Percentiles rank a stretch among this genome's conserved stretches.
Conservation (phyloP, 2,113 vertebrate genomes). For the Motacilla tschutschensis region DNA sequence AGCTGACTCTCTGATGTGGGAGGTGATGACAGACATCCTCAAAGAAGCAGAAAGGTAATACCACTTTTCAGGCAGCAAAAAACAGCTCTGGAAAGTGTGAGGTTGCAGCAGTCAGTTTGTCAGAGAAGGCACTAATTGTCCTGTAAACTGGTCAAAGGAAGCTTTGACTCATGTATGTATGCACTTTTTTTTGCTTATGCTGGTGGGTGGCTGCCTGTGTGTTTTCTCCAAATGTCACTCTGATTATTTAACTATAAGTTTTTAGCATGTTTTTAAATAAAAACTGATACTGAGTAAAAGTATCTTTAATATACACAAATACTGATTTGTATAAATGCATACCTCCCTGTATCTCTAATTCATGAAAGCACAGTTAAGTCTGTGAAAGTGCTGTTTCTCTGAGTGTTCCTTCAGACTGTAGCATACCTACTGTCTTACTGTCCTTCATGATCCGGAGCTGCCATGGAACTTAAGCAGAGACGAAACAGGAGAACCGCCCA, state of each 20-base stretch:
- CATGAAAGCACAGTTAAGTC: conserved; percentile 23
- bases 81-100: background rate
- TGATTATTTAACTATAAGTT: conserved; percentile 65
- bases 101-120: background rate
- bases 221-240: conserved; percentile 53
- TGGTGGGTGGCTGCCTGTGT: conserved; percentile 42
- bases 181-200: conserved; percentile 72
- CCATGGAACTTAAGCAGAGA: background rate
- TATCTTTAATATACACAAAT: conserved; percentile 60
- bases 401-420: background rate
- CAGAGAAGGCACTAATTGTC: conserved; percentile 8
- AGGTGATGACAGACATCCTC: background rate
- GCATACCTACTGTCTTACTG: background rate
- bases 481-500: background rate
- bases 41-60: conserved; percentile 4
- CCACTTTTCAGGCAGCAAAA: conserved; percentile 4
- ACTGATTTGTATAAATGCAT: conserved; percentile 39
- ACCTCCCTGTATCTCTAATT: conserved; percentile 30
- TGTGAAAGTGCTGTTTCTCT: conserved; percentile 28
- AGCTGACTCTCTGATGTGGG: conserved; percentile 8
- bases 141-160: conserved; percentile 8
- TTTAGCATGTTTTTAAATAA: conserved; percentile 84
- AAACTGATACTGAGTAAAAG: conserved; percentile 64
- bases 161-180: conserved; percentile 45
- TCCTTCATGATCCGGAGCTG: background rate